Evolutionary conservation across 2,797 vertebrate genomes (phyloP).

Genomic region (Notoglanidium macrostoma): DNA sequence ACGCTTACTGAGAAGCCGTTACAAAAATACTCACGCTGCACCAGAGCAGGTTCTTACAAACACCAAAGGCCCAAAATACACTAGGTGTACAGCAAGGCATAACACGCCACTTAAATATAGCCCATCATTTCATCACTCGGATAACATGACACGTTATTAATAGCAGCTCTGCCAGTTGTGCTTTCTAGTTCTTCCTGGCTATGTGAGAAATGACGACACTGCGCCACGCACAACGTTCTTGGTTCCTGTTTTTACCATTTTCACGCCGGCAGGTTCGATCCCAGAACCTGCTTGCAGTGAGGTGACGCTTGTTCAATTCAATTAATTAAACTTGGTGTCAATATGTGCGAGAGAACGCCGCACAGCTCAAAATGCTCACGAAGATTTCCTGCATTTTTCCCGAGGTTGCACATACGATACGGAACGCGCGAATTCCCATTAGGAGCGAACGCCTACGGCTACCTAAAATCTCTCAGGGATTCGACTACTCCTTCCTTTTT

Average conservation of each 20-base stretch:
- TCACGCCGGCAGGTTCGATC: too few species aligned
- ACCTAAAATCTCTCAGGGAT: not conserved
- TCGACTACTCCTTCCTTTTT: not conserved
- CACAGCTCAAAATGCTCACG: not conserved
- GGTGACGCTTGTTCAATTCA: too few species aligned
- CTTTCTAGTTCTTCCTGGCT: constrained; percentile 21
- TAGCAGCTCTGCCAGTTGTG: constrained; percentile 12
- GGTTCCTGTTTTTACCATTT: not conserved
- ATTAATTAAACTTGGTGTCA: not conserved
- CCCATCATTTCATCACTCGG: not conserved
- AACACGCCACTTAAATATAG: constrained; percentile 24
- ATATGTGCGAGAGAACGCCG: not conserved
- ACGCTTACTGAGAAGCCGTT: not conserved
- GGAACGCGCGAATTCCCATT: not conserved
- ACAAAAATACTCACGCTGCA: not conserved
- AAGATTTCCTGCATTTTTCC: not conserved
- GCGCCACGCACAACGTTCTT: not conserved
- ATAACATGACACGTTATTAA: constrained; percentile 15
- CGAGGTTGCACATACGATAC: not conserved
- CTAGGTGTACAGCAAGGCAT: not conserved
- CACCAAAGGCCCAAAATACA: not conserved
- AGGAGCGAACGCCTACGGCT: not conserved
- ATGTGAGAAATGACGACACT: constrained; percentile 6
- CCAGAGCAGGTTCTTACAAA: not conserved
- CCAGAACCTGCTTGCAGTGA: too few species aligned